Base-by-base conservation (phyloP, 2,797 vertebrate species). In the Siniperca scherzeri region DNA sequence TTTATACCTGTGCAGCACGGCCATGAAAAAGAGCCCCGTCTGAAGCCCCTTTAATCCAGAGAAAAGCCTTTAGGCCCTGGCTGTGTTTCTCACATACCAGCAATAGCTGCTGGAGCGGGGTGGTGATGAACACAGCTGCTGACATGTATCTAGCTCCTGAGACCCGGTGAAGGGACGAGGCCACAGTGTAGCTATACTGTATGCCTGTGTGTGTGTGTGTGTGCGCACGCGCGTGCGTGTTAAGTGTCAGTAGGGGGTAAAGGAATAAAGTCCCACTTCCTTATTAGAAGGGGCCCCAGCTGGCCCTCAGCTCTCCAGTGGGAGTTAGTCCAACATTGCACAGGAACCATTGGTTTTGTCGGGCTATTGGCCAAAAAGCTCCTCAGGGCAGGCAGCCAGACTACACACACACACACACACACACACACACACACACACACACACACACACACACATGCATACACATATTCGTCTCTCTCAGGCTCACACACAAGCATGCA, bases 271-370 rank as follows among this genome's bases (percentile, higher is more conserved):
- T 88, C 83, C 89, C 74, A 87, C 89, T 91, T 94, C 91, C 93
- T 93, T 92, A 93, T 94, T 94, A 91, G 88, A 90, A 81, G 77
- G 84, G 89, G 90, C 88, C 92, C 86, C 92, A 92, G 92, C 93
- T 94, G 93, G 90, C 81, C 89, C 86, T 80, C 59, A 30, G 81
- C 83, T 87, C 91, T 89, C 88, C 85, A 61, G 83, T 90, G 91
- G 91, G 90, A 93, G 86, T 90, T 77, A 80, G 86, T 86, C 86
- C 88, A 84, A 81, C 79, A 78, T 77, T 83, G 84, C 78, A 90
- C 90, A 93, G 94, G 91, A 94, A 93, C 91, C 84, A 85, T 36
- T 82, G 91, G 84, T 93, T 93, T 91, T 92, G 88, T 92, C 73
- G 30, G 83, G 88, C 88, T 90, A 89, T 91, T 91, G 91, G 91